Evolutionary conservation across 1,140 invertebrate species (phyloP).

Genomic region (Drosophila willistoni): DNA sequence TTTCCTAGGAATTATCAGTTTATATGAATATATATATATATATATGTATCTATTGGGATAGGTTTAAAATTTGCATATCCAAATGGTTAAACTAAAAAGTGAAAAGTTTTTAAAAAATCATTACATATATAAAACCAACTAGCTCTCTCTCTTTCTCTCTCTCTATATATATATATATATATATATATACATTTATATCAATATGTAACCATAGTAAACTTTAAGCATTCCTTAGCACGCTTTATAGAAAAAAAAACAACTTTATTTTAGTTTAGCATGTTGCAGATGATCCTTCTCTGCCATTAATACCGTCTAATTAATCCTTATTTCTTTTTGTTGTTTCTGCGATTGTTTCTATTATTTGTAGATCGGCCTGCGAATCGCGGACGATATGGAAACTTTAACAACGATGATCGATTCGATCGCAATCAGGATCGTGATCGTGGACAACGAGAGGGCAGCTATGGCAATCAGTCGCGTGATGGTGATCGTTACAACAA

Average conservation of each 20-base stretch:
- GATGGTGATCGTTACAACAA: constrained; percentile 81
- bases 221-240: constrained; percentile 19
- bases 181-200: neutral
- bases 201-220: neutral
- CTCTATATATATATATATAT: constrained; percentile 13
- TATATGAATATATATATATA: too few species aligned
- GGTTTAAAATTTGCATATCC: neutral
- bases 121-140: neutral
- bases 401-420: constrained; percentile 77
- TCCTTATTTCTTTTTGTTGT: neutral
- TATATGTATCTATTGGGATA: too few species aligned
- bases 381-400: constrained; percentile 82
- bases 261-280: constrained; percentile 13
- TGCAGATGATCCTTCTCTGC: neutral
- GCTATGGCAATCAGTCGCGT: constrained; percentile 81
- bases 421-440: constrained; percentile 77
- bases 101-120: neutral
- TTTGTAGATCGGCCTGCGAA: constrained; percentile 74
- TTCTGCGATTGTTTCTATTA: neutral
- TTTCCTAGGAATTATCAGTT: too few species aligned
- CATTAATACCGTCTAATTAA: neutral
- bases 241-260: constrained; percentile 18
- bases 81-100: neutral
- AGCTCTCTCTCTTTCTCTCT: too few species aligned
- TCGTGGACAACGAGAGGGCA: constrained; percentile 77